Conservation (phyloP, 1,140 invertebrate species). For the Bombus cullumanus region DNA sequence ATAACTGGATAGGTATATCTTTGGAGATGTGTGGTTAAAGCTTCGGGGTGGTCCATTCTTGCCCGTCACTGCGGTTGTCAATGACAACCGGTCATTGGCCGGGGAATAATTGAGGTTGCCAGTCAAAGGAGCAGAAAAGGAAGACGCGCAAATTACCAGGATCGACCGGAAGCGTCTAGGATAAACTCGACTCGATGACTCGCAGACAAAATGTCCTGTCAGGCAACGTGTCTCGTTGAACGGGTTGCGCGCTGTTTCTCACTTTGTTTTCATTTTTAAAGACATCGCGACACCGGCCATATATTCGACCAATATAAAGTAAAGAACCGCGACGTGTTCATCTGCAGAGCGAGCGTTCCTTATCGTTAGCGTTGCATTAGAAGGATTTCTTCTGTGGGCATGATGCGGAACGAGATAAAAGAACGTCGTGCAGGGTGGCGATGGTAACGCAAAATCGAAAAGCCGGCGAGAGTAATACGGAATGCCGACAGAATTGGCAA, state of each 20-base stretch:
- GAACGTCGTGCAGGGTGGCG: neutral
- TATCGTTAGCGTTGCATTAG: neutral
- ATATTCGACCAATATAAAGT: neutral
- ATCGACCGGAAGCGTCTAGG: conserved; percentile 20
- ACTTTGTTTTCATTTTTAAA: neutral
- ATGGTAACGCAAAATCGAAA: conserved; percentile 1
- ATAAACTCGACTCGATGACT: conserved; percentile 18
- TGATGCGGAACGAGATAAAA: neutral
- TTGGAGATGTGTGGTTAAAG: conserved; percentile 5
- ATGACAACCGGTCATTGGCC: conserved; percentile 66
- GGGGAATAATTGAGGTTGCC: conserved; percentile 58
- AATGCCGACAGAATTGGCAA: neutral
- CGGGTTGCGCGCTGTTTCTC: neutral
- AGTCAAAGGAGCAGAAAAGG: neutral
- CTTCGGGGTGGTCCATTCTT: conserved; percentile 59
- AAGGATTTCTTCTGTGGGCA: neutral
- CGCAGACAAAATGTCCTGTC: neutral
- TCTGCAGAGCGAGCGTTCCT: neutral
- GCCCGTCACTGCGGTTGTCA: conserved; percentile 59
- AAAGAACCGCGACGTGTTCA: neutral
- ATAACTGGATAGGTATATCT: neutral
- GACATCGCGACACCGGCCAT: neutral
- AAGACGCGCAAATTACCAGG: conserved; percentile 44
- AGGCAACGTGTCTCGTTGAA: neutral
- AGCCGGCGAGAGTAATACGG: neutral